Evolutionary conservation across 2,797 vertebrate species (phyloP), one percentile per base, ranked within the genome.

Genomic region (Chrosomus eos): DNA sequence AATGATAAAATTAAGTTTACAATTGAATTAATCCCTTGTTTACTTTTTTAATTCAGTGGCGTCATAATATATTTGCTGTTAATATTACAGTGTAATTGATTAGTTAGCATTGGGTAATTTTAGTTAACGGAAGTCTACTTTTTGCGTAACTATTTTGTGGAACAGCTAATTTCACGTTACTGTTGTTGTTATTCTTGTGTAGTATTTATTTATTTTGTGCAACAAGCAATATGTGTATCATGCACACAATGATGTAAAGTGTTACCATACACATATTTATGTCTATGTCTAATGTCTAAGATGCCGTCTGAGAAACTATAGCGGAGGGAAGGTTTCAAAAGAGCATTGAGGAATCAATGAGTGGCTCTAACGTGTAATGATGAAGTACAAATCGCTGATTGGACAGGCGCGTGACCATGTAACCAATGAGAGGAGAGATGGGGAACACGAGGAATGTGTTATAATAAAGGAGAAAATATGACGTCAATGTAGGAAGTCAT

Each of bases 401-500:
- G 97, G 97, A 91, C 92, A 89, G 86, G 76, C 67, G 87, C 89
- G 94, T 96, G 96, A 94, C 88, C 77, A 75, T 87, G 92, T 64
- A 92, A 88, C 98, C 98, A 99, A 98, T 98, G 86, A 93, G 90
- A 88, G 89, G 86, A 83, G 86, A 91, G 91, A 92, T 88, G 86
- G 92, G 87, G 88, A 92, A 90, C 92, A 91, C 91, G 90, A 92
- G 93, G 89, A 89, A 91, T 91, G 94, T 95, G 91, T 96, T 95
- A 95, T 94, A 95, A 96, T 95, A 94, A 95, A 93, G 93, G 90
- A 95, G 94, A 93, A 95, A 94, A 93, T 95, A 94, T 99, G 97
- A 98, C 97, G 97, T 99, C 97, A 97, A 93, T 93, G 91, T 95
- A 94, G 96, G 97, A 97, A 97, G 96, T 96, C 95, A 96, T 95